Conservation (phyloP, 2,888 invertebrate species). For the Quadroppia sp. region DNA sequence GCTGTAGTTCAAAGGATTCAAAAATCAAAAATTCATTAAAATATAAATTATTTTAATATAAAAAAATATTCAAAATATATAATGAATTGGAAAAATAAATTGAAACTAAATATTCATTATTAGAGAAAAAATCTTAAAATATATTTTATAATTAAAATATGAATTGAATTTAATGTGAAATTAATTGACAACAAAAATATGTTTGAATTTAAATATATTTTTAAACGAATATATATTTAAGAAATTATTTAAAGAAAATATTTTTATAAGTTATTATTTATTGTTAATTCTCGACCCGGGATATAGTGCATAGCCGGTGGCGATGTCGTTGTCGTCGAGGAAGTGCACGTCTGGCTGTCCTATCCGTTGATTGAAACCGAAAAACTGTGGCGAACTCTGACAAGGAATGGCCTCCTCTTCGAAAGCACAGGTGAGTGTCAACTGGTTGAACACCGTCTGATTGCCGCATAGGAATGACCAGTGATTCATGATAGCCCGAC, state of each 20-base stretch:
- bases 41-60: no score
- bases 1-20: slow-evolving; percentile 3
- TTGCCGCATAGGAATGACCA: slow-evolving; percentile 48
- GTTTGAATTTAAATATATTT: neutral
- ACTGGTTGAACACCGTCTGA: slow-evolving; percentile 49
- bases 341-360: slow-evolving; percentile 41
- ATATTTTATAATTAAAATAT: neutral
- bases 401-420: slow-evolving; percentile 49
- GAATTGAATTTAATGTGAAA: neutral
- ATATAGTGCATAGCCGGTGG: neutral
- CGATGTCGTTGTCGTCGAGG: slow-evolving; percentile 30
- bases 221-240: neutral
- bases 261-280: neutral
- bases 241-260: neutral
- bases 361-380: slow-evolving; percentile 47
- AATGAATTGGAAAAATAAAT: neutral
- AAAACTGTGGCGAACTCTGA: slow-evolving; percentile 48
- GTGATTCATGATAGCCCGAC: slow-evolving; percentile 38
- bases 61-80: neutral
- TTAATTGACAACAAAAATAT: neutral
- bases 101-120: neutral
- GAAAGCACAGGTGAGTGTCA: slow-evolving; percentile 48
- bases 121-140: neutral
- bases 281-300: neutral
- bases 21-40: neutral